Base-by-base conservation (phyloP, 1,140 invertebrate genomes). In the Polyergus mexicanus region DNA sequence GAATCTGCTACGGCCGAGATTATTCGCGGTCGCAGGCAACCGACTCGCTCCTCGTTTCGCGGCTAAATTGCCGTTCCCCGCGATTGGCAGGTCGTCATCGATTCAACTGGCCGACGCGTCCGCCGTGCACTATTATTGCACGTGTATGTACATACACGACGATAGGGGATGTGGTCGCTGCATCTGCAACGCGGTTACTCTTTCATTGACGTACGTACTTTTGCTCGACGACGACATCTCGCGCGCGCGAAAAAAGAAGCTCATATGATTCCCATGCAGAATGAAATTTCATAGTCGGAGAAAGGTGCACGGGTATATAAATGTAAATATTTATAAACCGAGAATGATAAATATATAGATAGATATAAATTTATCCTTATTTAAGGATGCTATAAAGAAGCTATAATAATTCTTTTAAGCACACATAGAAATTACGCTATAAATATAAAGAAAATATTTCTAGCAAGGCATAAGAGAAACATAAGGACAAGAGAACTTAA, bases 61-160 rank as follows among this genome's bases (percentile, higher is more conserved):
- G 68, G 88, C 86, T 88, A 90, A 90, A 90, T 90, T 90, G 89
- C 89, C 63, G 89, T 86, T 84, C 25, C 86, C 25, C 86, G 16
- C 84, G 89, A 90, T 88, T 88, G 89, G 89, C 89, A 90, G 89
- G 62, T 86, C 86, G 89, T 90, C 89, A 88, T 85, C 89, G 84
- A 86, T 90, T 90, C 77, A 83, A 85, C 68, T 54, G 47, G 76
- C 32, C 65, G 74, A 47, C 84, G 68, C 76, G 68, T 65, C 65
- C 72, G 77, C 85, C 87, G 65, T 47, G 65, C 74, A 71, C 88
- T 89, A 89, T 89, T 88, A 89, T 89, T 89, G 85, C 85, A 89
- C 72, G 71, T 65, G 54, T 60, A 74, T 60, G 62, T 58, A 76
- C 84, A 71, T 76, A 41, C n/a, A 56, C 84, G 35, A 86, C 68